Evolutionary conservation across 2,113 vertebrate genomes (phyloP).

Genomic region (Phyllostomus hastatus): DNA sequence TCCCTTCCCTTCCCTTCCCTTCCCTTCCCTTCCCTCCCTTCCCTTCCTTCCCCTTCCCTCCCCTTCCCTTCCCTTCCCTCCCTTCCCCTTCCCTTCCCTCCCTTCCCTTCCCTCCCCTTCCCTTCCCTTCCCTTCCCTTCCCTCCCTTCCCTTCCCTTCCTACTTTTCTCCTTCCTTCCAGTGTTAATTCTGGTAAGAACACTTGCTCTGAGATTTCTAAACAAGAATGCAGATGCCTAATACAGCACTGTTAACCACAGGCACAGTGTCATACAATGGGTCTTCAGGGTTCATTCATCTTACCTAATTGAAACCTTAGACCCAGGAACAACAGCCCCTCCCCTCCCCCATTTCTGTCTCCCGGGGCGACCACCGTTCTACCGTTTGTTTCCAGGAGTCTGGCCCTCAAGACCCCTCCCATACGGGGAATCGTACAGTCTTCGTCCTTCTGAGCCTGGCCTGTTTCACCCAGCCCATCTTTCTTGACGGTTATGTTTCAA

Average conservation of each 20-base stretch:
- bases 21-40: accelerated
- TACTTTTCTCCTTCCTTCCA: not conserved
- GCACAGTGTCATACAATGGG: too few relatives aligned
- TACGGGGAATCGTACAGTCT: accelerated
- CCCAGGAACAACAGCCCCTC: not conserved
- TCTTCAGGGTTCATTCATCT: not conserved
- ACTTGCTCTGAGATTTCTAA: not conserved
- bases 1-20: too few relatives aligned
- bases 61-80: accelerated
- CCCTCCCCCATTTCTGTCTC: not conserved
- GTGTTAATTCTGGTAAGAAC: not conserved
- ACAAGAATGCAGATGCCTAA: not conserved
- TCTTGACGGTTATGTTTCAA: not conserved
- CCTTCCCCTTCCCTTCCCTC: accelerated
- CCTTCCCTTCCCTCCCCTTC: too few relatives aligned
- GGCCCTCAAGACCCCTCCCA: not conserved
- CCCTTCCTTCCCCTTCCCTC: too few relatives aligned
- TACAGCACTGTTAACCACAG: too few relatives aligned
- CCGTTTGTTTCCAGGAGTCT: accelerated
- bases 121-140: accelerated
- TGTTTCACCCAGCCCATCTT: not conserved
- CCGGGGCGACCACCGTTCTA: accelerated
- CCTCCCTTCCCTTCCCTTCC: accelerated
- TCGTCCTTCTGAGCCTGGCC: not conserved
- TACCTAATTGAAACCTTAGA: accelerated